These are phyloP conservation scores for Porites cylindrica DNA, from an alignment of 92 coral and sea anemone genomes.

Conservation along the genomic window DNA sequence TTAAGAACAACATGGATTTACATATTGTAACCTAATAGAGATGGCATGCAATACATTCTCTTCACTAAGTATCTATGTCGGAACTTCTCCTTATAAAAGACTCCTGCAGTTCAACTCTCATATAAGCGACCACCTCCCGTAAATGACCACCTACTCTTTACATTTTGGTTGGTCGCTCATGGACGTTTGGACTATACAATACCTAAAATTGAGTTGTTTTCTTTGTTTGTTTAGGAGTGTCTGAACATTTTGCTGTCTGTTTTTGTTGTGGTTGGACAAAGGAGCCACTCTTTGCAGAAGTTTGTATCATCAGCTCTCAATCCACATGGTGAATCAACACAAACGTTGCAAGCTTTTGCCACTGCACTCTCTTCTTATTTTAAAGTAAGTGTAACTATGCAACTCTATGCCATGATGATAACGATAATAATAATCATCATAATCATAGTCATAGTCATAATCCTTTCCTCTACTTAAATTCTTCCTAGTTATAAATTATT, in stretches of 20 bases:
- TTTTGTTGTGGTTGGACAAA: conserved; percentile 81
- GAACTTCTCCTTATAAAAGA: too few relatives aligned
- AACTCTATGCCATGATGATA: background rate
- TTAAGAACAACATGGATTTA: too few relatives aligned
- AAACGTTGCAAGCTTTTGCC: conserved; percentile 91
- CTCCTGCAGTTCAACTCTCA: too few relatives aligned
- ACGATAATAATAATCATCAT: background rate
- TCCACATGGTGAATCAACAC: conserved; percentile 41
- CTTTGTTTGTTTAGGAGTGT: conserved; percentile 66
- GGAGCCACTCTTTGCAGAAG: conserved; percentile 56
- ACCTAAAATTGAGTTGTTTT: background rate
- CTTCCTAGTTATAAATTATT: too few relatives aligned
- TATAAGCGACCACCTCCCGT: too few relatives aligned
- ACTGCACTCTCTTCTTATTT: conserved; percentile 77
- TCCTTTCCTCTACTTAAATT: too few relatives aligned
- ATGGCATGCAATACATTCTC: too few relatives aligned
- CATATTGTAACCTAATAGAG: too few relatives aligned
- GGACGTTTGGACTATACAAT: background rate
- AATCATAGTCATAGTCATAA: too few relatives aligned
- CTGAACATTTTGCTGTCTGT: conserved; percentile 63
- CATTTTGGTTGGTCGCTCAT: too few relatives aligned
- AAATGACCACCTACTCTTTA: too few relatives aligned
- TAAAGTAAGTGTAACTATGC: conserved; percentile 56
- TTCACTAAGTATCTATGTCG: too few relatives aligned
- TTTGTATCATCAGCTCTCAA: conserved; percentile 74